Conservation (phyloP, 2,113 vertebrate species). For the Limnothrissa miodon region DNA sequence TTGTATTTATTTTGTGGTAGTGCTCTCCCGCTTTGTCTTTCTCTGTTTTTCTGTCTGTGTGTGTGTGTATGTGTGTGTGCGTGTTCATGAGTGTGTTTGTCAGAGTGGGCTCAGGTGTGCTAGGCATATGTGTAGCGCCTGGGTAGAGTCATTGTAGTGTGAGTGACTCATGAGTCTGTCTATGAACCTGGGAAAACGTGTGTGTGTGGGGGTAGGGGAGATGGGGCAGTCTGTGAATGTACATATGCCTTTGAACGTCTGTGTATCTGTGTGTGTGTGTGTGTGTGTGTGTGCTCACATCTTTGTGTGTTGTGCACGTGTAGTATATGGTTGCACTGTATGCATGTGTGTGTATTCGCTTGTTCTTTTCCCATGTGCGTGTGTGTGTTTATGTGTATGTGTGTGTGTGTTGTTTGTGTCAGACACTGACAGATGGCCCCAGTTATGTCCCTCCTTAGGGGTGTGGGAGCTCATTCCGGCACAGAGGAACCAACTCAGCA, state of each 20-base stretch:
- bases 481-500: conserved; percentile 39
- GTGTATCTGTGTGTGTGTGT: background rate
- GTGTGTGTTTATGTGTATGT: background rate
- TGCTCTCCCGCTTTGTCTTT: too few relatives aligned
- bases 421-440: conserved; percentile 56
- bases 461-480: conserved; percentile 33
- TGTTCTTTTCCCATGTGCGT: conserved; percentile 18
- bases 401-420: conserved; percentile 8
- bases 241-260: background rate
- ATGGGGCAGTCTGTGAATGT: background rate
- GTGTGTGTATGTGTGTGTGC: background rate
- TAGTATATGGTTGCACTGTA: background rate
- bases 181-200: background rate
- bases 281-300: conserved; percentile 11
- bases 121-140: conserved; percentile 18
- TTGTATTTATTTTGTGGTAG: too few relatives aligned
- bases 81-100: background rate
- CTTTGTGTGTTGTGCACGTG: conserved; percentile 32
- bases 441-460: conserved; percentile 50
- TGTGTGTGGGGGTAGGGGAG: conserved; percentile 8
- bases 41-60: background rate
- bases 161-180: conserved; percentile 28
- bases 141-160: conserved; percentile 9
- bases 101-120: conserved; percentile 13
- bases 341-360: conserved; percentile 13